Percentiles rank a stretch among this genome's conserved stretches.
Evolutionary conservation across 2,888 invertebrate species (phyloP).

Genomic region (Caenorhabditis sp.): DNA sequence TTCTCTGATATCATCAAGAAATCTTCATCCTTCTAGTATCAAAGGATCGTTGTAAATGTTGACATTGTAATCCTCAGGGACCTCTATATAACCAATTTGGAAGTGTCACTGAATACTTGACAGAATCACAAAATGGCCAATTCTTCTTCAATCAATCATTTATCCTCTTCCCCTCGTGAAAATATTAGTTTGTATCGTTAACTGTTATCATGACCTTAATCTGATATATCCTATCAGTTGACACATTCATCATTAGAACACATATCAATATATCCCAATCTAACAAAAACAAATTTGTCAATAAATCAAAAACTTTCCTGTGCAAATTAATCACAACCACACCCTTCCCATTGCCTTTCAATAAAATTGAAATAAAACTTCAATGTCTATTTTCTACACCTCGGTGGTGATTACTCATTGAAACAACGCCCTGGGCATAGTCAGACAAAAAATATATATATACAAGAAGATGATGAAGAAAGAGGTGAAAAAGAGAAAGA

Average conservation of each 20-base stretch:
- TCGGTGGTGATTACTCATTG: neutral
- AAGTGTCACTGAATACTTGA: no score
- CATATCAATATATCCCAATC: neutral
- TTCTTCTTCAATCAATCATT: no score
- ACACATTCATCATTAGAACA: neutral
- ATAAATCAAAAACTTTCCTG: neutral
- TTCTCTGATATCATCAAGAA: no score
- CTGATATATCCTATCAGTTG: no score
- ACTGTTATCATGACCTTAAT: no score
- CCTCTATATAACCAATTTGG: no score
- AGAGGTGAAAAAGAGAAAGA: no score
- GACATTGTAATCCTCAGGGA: no score
- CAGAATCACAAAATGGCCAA: no score
- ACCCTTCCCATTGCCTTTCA: neutral
- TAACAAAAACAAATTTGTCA: neutral
- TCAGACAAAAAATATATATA: neutral
- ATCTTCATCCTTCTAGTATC: no score
- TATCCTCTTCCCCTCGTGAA: neutral
- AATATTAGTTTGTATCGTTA: neutral
- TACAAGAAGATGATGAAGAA: neutral
- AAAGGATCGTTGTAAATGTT: no score
- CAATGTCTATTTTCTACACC: neutral
- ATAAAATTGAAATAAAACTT: neutral
- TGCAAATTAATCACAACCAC: neutral
- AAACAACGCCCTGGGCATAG: neutral